A percentile compares a stretch with the other conserved stretches of the same genome.
phyloP scores from a whole-genome alignment of 2,113 vertebrate species.

The Meriones unguiculatus region DNA sequence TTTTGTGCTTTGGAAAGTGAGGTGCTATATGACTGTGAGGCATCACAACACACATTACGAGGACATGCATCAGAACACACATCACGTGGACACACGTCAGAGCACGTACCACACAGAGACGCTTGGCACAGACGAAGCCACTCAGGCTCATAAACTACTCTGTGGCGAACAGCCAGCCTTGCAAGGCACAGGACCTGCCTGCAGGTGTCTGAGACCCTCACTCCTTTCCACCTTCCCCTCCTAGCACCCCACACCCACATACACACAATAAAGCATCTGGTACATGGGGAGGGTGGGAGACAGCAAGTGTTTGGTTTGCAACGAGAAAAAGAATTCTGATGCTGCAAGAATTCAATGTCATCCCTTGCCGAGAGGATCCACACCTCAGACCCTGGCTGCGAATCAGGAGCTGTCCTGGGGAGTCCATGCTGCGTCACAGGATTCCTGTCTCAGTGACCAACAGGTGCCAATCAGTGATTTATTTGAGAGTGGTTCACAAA shows the following conservation, averaged over 20 bases:
- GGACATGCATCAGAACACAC: background rate
- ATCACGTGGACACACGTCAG: background rate
- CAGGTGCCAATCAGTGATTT: background rate
- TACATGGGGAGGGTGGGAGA: background rate
- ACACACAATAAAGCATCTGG: background rate
- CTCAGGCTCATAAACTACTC: background rate
- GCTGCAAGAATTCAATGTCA: too few relatives aligned
- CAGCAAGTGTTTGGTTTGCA: background rate
- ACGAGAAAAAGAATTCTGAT: too few relatives aligned
- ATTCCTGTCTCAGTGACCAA: background rate
- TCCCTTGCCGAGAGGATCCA: background rate
- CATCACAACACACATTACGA: background rate
- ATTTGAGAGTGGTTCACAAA: background rate
- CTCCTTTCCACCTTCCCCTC: background rate
- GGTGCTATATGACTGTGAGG: background rate
- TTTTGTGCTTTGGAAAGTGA: background rate
- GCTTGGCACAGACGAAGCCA: background rate
- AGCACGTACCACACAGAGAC: background rate
- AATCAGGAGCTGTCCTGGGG: fast-evolving
- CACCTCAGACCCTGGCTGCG: too few relatives aligned
- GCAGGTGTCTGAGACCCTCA: background rate
- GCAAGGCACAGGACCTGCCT: fast-evolving
- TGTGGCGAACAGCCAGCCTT: fast-evolving
- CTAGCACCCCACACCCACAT: background rate
- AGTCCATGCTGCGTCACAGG: background rate